These are phyloP conservation scores for Mergus octosetaceus DNA, from an alignment of 2,797 vertebrate genomes.

Conservation along the genomic window DNA sequence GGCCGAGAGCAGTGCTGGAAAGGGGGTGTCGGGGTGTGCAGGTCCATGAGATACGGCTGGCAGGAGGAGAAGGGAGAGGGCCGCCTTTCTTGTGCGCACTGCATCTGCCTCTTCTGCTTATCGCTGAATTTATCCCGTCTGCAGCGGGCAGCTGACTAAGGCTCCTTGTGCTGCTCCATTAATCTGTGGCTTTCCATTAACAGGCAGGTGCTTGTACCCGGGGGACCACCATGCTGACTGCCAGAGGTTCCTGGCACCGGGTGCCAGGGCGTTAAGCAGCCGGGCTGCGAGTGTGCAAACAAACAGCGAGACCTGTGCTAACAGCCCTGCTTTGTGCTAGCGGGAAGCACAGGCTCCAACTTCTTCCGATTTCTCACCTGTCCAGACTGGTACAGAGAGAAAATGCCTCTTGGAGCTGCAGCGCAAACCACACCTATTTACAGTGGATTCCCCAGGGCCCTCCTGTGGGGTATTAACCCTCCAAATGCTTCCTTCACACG, in stretches of 20 bases:
- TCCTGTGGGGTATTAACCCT: conserved; percentile 59
- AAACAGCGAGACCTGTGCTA: conserved; percentile 55
- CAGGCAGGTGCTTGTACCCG: conserved; percentile 68
- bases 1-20: neutral
- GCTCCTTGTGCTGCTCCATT: conserved; percentile 56
- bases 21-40: neutral
- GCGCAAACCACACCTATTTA: conserved; percentile 71
- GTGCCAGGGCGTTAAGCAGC: conserved; percentile 49
- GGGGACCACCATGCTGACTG: conserved; percentile 54
- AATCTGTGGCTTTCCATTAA: conserved; percentile 65
- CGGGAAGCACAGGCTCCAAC: conserved; percentile 66
- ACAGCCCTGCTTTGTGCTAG: conserved; percentile 68
- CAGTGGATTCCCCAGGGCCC: conserved; percentile 40
- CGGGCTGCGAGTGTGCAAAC: conserved; percentile 46
- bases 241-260: conserved; percentile 50
- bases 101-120: neutral
- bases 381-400: conserved; percentile 70
- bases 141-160: conserved; percentile 52
- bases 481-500: neutral
- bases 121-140: conserved; percentile 32
- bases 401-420: conserved; percentile 61
- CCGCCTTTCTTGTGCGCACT: neutral
- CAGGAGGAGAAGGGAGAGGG: neutral
- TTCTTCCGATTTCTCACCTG: conserved; percentile 74
- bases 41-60: neutral